Evolutionary conservation across 2,888 invertebrate species (phyloP), one percentile per base, ranked within the genome.

Genomic region (Pantelozetes paolii): DNA sequence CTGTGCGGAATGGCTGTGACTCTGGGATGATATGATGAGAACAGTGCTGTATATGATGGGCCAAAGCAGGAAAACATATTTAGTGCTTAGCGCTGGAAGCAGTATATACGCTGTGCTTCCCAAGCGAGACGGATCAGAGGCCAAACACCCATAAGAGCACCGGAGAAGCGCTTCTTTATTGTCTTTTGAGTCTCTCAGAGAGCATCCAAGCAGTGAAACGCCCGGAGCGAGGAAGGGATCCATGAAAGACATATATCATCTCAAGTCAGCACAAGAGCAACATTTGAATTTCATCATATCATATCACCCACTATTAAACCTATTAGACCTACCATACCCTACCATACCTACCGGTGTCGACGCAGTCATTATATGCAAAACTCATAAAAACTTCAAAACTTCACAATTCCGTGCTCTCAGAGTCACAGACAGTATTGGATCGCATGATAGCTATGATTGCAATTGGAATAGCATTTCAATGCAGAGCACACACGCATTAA

Each of bases 41-140:
- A 67, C 23, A 62, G 59, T 62, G 9, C 28, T 23, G 2, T 67
- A 67, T 23, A 67, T 67, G 67, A 67, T 67, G 67, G 18, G 62
- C 62, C 32, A 42, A 67, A 67, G 67, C 67, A 67, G 67, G 67
- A 67, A 67, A 67, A 67, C 67, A 67, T 23, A 67, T 64, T 62
- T 67, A 67, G 67, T 67, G 40, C 67, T 36, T 8, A 26, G 28
- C 18, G 67, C 67, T 67, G 67, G 67, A 67, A 67, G 67, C 67
- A 67, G 67, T 36, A 36, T 42, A 67, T 36, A 67, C 67, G 67
- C 67, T 36, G 67, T 32, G 42, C 67, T 36, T 67, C 42, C 67
- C 67, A 67, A 23, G 67, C 67, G 42, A 42, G 15, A 67, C 67
- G 40, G 67, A 67, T 67, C 67, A 67, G 40, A 67, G 67, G 67